These are phyloP conservation scores for Gibbula magus DNA, from an alignment of 2,888 invertebrate genomes.

Conservation along the genomic window DNA sequence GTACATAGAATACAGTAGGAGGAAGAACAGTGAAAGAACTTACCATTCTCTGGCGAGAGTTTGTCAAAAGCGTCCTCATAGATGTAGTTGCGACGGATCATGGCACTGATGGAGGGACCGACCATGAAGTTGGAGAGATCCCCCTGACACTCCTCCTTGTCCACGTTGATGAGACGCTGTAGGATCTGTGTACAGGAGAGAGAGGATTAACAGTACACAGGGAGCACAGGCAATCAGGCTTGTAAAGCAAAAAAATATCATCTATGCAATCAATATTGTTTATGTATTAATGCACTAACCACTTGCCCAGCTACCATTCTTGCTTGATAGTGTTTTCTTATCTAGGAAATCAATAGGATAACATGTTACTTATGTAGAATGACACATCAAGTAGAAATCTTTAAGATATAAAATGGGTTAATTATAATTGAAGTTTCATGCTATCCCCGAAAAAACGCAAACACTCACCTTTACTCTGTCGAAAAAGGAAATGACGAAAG, in stretches of 20 bases:
- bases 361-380: too few species aligned
- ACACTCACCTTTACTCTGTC: constrained; percentile 87
- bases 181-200: constrained; percentile 70
- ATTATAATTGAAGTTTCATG: too few species aligned
- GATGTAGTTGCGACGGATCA: constrained; percentile 85
- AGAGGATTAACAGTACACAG: too few species aligned
- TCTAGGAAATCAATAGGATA: too few species aligned
- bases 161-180: constrained; percentile 76
- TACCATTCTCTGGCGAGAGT: constrained; percentile 91
- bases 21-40: neutral
- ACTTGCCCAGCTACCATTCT: too few species aligned
- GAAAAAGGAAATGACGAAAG: constrained; percentile 94
- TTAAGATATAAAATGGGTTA: too few species aligned
- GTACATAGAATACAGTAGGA: neutral
- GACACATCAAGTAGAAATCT: too few species aligned
- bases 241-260: too few species aligned
- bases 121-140: constrained; percentile 83
- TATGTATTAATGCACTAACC: too few species aligned
- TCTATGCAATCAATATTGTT: too few species aligned
- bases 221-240: too few species aligned
- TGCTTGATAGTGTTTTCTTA: too few species aligned
- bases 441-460: neutral
- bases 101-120: constrained; percentile 78
- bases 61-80: constrained; percentile 99
- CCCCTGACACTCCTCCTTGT: constrained; percentile 85